phyloP scores from a whole-genome alignment of 1,140 invertebrate species.

The Penaeus indicus region DNA sequence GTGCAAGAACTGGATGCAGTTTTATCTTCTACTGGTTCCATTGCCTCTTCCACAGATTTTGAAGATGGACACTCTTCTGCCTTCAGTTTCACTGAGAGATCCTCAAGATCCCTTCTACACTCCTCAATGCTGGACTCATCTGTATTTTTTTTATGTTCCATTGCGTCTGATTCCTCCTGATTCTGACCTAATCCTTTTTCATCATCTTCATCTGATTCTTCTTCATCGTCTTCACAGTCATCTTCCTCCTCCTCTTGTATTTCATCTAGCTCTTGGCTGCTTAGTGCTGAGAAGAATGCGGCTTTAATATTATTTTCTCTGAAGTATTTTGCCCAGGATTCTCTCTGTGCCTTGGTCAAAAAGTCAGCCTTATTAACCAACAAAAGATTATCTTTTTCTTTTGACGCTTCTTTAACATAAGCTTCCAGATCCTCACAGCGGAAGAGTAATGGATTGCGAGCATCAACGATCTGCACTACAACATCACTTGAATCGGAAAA shows the following conservation, averaged over 20 bases:
- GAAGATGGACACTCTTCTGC: background rate
- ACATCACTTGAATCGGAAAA: slow-evolving; percentile 81
- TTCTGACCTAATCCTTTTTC: slow-evolving; percentile 21
- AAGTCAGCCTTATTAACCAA: slow-evolving; percentile 98
- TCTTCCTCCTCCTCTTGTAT: slow-evolving; percentile 42
- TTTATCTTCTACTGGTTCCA: background rate
- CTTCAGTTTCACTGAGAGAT: slow-evolving; percentile 5
- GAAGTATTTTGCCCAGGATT: slow-evolving; percentile 92
- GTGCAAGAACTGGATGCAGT: no score
- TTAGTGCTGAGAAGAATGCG: slow-evolving; percentile 87
- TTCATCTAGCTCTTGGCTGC: slow-evolving; percentile 67
- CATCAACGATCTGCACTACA: slow-evolving; percentile 96
- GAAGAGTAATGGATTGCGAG: slow-evolving; percentile 95
- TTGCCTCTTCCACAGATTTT: background rate
- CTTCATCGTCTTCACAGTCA: background rate
- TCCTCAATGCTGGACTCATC: slow-evolving; percentile 75
- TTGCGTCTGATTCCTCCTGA: slow-evolving; percentile 58
- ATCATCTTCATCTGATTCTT: slow-evolving; percentile 56
- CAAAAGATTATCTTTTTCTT: slow-evolving; percentile 84
- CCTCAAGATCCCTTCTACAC: slow-evolving; percentile 70
- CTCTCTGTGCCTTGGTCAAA: slow-evolving; percentile 84
- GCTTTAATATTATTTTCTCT: slow-evolving; percentile 76
- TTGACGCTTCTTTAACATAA: slow-evolving; percentile 90
- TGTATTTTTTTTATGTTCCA: slow-evolving; percentile 69
- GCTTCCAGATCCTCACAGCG: slow-evolving; percentile 93